phyloP scores from a whole-genome alignment of 92 coral and sea anemone genomes.

The Parazoanthus swiftii region DNA sequence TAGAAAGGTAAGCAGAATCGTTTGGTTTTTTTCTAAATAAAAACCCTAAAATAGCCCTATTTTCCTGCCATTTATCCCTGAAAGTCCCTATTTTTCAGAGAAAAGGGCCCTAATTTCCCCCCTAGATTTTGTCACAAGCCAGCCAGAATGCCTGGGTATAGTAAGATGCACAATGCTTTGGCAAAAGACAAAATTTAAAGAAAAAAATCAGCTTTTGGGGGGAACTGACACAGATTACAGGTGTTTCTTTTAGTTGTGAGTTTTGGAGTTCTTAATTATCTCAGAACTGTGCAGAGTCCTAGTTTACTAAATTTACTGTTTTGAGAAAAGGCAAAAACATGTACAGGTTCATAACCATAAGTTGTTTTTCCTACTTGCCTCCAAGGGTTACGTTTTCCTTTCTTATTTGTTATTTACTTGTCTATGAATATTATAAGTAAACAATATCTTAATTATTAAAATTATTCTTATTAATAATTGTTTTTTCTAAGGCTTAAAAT shows the following conservation, averaged over 20 bases:
- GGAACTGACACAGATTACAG: conserved; percentile 1
- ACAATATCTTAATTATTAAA: conserved; percentile 3
- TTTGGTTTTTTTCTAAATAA: no score
- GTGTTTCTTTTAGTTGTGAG: conserved; percentile 1
- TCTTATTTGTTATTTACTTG: neutral
- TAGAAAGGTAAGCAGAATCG: no score
- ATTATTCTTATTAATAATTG: neutral
- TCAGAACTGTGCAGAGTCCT: conserved; percentile 5
- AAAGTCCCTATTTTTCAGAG: neutral
- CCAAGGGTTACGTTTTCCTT: conserved; percentile 4
- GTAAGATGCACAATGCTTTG: conserved; percentile 1
- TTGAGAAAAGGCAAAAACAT: conserved; percentile 6
- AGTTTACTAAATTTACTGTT: conserved; percentile 1
- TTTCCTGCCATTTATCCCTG: no score
- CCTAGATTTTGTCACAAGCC: neutral
- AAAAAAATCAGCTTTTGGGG: neutral
- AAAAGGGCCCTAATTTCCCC: neutral
- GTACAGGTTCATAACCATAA: conserved; percentile 4
- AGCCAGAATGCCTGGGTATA: neutral
- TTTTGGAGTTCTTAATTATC: conserved; percentile 2
- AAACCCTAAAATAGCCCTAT: no score
- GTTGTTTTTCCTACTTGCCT: conserved; percentile 4
- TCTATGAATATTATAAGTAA: neutral
- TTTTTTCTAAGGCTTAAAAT: conserved; percentile 5
- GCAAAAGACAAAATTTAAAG: neutral